phyloP scores from a whole-genome alignment of 1,140 invertebrate genomes.

The Hycleus cichorii region DNA sequence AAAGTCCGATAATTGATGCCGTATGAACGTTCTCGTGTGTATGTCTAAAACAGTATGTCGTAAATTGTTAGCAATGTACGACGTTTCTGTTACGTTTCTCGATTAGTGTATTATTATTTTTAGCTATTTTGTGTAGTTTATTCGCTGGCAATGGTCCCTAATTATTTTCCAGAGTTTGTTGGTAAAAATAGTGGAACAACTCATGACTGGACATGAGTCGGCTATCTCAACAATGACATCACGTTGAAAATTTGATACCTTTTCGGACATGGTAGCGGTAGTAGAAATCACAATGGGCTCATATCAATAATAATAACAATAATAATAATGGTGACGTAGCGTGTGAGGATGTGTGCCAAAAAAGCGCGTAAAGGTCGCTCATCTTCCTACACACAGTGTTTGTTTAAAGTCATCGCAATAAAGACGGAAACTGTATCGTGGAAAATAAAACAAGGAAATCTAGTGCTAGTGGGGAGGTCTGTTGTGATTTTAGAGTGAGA shows the following conservation, averaged over 20 bases:
- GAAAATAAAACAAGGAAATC: background rate
- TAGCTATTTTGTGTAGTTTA: conserved; percentile 5
- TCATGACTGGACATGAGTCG: conserved; percentile 21
- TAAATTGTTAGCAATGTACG: conserved; percentile 9
- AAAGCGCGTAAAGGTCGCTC: conserved; percentile 6
- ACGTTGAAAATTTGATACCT: conserved; percentile 27
- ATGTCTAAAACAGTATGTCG: conserved; percentile 9
- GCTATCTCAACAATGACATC: conserved; percentile 20
- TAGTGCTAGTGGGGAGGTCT: background rate
- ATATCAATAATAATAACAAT: background rate
- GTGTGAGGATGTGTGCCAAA: conserved; percentile 13
- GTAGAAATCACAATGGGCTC: background rate
- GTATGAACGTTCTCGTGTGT: background rate
- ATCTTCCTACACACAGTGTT: background rate
- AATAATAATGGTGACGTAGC: conserved; percentile 9
- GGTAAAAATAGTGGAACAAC: conserved; percentile 21
- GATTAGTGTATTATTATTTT: conserved; percentile 14
- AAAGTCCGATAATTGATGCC: too few species aligned
- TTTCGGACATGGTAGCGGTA: conserved; percentile 24
- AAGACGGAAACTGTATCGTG: background rate
- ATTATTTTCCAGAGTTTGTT: conserved; percentile 8
- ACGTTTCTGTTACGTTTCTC: conserved; percentile 11
- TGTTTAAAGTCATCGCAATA: too few species aligned
- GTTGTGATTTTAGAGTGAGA: background rate
- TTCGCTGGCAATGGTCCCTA: conserved; percentile 1